A percentile compares a stretch with the other conserved stretches of the same genome.
These are phyloP conservation scores for Deroplatys truncata DNA, from an alignment of 2,888 invertebrate genomes.

Conservation along the genomic window DNA sequence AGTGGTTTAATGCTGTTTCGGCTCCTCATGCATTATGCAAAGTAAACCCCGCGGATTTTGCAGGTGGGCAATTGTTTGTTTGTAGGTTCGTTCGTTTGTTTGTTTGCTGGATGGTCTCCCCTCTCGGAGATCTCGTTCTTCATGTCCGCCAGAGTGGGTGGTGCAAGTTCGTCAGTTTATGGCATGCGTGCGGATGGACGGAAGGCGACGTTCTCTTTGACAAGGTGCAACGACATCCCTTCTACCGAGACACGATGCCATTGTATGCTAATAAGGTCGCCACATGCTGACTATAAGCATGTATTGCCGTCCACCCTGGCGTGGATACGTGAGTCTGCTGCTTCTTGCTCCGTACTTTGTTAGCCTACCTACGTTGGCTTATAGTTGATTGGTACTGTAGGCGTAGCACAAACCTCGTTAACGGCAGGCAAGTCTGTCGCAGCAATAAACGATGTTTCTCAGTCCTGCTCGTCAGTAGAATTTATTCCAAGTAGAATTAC, in stretches of 20 bases:
- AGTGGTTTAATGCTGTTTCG: background rate
- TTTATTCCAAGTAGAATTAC: no score
- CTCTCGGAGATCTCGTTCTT: background rate
- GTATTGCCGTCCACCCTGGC: background rate
- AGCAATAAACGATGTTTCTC: no score
- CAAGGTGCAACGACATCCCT: constrained; percentile 9
- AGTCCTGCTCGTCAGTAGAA: no score
- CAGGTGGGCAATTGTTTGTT: background rate
- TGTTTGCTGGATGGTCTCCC: no score
- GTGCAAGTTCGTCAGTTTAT: background rate
- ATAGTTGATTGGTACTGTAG: no score
- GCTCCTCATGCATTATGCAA: background rate
- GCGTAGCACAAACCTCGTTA: no score
- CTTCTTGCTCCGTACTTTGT: no score
- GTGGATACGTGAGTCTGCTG: no score
- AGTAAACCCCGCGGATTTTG: background rate
- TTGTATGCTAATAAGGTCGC: constrained; percentile 1
- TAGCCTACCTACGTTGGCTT: no score
- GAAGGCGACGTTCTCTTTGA: background rate
- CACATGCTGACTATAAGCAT: background rate
- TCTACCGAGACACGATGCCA: background rate
- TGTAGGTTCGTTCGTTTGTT: background rate
- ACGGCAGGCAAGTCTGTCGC: no score
- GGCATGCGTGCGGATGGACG: background rate
- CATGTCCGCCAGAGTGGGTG: background rate